A percentile compares a stretch with the other conserved stretches of the same genome.
phyloP scores from a whole-genome alignment of 1,140 invertebrate species.

The Bradynema listronoti region DNA sequence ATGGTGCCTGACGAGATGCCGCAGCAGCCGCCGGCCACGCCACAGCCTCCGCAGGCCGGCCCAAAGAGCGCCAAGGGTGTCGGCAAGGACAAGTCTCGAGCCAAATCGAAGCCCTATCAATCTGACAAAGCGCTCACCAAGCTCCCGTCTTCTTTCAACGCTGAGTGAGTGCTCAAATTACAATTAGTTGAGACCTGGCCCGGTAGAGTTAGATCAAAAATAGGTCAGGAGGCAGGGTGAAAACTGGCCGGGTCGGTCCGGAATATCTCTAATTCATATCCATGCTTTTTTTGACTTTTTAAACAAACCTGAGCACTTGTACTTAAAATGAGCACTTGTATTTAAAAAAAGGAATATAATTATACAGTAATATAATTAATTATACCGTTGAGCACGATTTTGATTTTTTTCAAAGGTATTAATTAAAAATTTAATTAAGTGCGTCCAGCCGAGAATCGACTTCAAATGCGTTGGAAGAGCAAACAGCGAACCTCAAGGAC shows the following conservation, averaged over 20 bases:
- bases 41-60: not conserved
- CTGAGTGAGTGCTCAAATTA: not conserved
- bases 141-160: not conserved
- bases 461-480: conserved; percentile 39
- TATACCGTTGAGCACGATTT: not conserved
- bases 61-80: not conserved
- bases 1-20: not conserved
- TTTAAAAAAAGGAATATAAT: not conserved
- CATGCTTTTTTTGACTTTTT: conserved; percentile 6
- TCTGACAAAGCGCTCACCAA: not conserved
- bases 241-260: conserved; percentile 1
- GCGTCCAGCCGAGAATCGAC: conserved; percentile 45
- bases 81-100: not conserved
- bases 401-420: not conserved
- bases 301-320: not conserved
- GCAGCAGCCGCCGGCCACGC: not conserved
- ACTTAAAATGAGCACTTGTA: not conserved
- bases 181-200: not conserved
- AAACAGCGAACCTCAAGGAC: conserved; percentile 45
- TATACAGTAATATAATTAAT: conserved; percentile 4
- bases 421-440: conserved; percentile 20
- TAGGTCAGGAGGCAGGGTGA: not conserved
- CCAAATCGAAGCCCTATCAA: not conserved
- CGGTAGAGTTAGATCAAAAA: not conserved
- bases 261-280: conserved; percentile 10